A percentile compares a stretch with the other conserved stretches of the same genome.
Conservation (phyloP, 2,113 vertebrate genomes). For the Mirounga angustirostris region DNA sequence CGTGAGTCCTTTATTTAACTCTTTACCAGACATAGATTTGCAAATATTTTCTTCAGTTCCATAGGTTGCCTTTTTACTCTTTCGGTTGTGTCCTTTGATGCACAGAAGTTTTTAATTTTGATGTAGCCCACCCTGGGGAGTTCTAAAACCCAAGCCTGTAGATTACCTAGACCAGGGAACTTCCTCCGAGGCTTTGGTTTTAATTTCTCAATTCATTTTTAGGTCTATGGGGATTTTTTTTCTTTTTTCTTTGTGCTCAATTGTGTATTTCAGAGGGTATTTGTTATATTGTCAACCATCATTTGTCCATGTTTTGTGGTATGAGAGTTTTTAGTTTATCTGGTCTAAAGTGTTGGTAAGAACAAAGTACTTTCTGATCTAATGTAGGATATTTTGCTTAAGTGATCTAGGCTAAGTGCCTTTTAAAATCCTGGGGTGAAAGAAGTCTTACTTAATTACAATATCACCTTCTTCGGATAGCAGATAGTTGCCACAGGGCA, state of each 20-base stretch:
- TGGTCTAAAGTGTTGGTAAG: not conserved
- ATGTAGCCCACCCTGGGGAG: not conserved
- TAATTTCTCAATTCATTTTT: conserved; percentile 11
- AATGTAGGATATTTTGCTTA: not conserved
- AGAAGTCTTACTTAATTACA: not conserved
- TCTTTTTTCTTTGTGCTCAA: not conserved
- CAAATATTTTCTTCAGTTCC: not conserved
- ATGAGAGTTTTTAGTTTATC: not conserved
- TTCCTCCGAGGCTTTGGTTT: not conserved
- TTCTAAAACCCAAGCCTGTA: not conserved
- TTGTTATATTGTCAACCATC: not conserved
- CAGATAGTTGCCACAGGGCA: not conserved
- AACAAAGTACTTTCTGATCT: not conserved
- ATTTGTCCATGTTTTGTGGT: not conserved
- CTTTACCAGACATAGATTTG: not conserved
- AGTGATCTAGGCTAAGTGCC: not conserved
- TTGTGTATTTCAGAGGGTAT: not conserved
- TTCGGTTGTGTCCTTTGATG: not conserved
- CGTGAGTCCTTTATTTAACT: not conserved
- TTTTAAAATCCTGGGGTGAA: conserved; percentile 31
- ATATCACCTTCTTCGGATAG: not conserved
- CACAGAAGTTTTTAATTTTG: not conserved
- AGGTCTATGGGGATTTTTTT: not conserved
- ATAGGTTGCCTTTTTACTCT: not conserved
- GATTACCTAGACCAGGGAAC: not conserved